phyloP scores from a whole-genome alignment of 2,113 vertebrate species.

The Phasianus colchicus region DNA sequence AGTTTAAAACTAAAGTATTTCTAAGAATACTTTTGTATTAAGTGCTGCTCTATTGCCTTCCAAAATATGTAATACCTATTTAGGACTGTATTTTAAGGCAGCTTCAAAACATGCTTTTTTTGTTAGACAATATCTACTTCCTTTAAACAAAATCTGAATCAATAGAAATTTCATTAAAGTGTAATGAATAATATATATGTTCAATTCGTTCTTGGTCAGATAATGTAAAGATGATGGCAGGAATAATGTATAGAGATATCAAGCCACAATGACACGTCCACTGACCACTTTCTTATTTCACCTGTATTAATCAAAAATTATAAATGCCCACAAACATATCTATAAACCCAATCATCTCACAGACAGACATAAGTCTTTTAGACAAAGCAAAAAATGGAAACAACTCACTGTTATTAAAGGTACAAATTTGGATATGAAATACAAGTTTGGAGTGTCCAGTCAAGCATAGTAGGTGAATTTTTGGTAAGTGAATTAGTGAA shows the following conservation, averaged over 20 bases:
- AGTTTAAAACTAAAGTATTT: neutral
- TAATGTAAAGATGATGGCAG: neutral
- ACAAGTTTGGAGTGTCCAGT: neutral
- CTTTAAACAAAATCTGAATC: neutral
- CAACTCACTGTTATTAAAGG: neutral
- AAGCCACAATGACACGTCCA: neutral
- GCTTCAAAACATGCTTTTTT: neutral
- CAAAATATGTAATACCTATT: neutral
- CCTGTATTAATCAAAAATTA: neutral
- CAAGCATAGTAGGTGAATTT: neutral
- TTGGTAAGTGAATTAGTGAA: neutral
- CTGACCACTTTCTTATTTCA: neutral
- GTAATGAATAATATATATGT: slow-evolving; percentile 19
- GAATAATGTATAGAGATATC: neutral
- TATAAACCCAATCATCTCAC: neutral
- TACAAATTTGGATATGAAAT: neutral
- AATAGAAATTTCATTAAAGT: neutral
- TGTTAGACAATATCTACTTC: neutral
- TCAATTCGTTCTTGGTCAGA: neutral
- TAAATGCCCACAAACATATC: neutral
- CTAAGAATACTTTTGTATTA: neutral
- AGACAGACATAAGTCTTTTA: neutral
- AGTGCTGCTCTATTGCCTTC: neutral
- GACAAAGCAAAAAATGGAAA: neutral
- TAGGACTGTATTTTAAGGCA: neutral